Evolutionary conservation across 2,113 vertebrate genomes (phyloP), one percentile per base, ranked within the genome.

Genomic region (Salvelinus fontinalis): DNA sequence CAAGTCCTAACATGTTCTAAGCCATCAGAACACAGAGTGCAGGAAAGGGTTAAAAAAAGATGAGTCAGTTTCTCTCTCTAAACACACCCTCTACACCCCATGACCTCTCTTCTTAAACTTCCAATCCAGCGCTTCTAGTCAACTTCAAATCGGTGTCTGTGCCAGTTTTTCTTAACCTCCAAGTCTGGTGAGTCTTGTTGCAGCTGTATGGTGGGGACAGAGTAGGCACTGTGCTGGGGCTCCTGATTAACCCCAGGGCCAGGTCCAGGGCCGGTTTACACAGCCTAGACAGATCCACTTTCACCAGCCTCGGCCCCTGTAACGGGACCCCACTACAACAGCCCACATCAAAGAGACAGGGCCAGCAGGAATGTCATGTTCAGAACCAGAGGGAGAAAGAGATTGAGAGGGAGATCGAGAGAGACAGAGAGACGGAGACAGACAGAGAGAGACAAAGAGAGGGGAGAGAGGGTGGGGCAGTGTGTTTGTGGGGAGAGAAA

Each of bases 321-420:
- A 96, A 97, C 92, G 81, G 89, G 94, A 96, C 86, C 93, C 87
- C 90, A 87, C 88, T 92, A 92, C 91, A 91, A 93, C 92, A 92
- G 89, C 91, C 87, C 84, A 94, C 95, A 94, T 96, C 95, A 94
- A 94, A 95, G 94, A 79, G 82, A 88, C 78, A 81, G 86, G 89
- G 92, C 89, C 92, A 90, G 86, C 93, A 94, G 93, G 94, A 95
- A 95, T 95, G 94, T 93, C 94, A 96, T 94, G 91, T 94, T 95
- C 92, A 93, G 83, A 89, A 90, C 85, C 83, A 90, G 92, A 79
- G 90, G 88, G 84, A 86, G 79, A 1, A 44, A 77, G 27, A 64
- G 72, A 66, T 70, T 72, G 76, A 88, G 92, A 77, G 89, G 88
- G 84, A 86, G 79, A 1, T 44, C 73, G 27, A 67, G 72, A 66